Evolutionary conservation across 2,797 vertebrate genomes (phyloP).

Genomic region (Argya squamiceps): DNA sequence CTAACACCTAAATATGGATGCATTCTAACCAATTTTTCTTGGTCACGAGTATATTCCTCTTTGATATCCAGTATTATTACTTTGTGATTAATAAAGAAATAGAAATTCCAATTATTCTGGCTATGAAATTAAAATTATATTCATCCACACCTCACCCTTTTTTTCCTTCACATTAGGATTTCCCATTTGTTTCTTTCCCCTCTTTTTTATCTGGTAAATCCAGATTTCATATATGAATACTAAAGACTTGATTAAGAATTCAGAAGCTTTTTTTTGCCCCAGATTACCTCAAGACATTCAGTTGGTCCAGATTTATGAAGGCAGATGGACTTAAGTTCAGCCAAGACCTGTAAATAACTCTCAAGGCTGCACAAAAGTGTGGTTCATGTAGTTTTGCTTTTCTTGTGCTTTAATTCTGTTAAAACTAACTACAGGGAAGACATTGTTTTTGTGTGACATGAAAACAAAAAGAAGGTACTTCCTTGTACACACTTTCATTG

Average conservation of each 20-base stretch:
- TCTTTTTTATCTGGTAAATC: not conserved
- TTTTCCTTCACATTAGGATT: not conserved
- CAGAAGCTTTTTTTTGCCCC: not conserved
- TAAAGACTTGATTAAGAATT: not conserved
- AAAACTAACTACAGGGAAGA: not conserved
- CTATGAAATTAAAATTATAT: not conserved
- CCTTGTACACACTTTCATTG: not conserved
- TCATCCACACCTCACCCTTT: not conserved
- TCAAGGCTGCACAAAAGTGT: not conserved
- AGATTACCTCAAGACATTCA: not conserved
- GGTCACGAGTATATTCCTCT: not conserved
- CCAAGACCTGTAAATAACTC: not conserved
- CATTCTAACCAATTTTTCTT: not conserved
- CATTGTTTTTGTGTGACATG: not conserved
- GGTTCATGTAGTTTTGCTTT: not conserved
- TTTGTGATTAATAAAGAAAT: not conserved
- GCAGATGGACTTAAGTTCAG: not conserved
- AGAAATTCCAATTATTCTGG: not conserved
- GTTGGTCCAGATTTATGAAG: not conserved
- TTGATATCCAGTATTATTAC: not conserved
- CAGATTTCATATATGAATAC: not conserved
- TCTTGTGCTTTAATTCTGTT: not conserved
- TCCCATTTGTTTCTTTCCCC: not conserved
- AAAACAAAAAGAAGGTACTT: not conserved
- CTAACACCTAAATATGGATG: not conserved